Base-by-base conservation (phyloP, 2,797 vertebrate genomes). In the Anabas testudineus region DNA sequence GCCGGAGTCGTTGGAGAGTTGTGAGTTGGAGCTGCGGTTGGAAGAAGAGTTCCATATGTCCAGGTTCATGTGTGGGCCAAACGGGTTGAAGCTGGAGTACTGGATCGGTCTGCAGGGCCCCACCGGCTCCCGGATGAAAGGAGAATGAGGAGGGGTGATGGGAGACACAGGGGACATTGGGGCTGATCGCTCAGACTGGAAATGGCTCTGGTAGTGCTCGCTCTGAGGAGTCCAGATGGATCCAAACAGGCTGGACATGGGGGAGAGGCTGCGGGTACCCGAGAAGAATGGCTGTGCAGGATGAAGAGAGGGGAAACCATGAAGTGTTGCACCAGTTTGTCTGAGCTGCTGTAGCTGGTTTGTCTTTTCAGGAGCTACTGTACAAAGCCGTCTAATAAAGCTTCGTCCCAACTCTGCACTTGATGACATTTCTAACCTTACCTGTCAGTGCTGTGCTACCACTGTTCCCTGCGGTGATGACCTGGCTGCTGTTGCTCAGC, bases 141-240 rank as follows among this genome's bases (percentile, higher is more conserved):
- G 88, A 0, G 96, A 88, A 66, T 94, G 95, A 0, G 96, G 95
- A 1, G 94, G 86, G 0, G 83, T 84, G 92, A 93, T 32, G 60
- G 94, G 89, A 1, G 95, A 92, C 72, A 96, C 94, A 0, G 97
- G 96, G 18, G 94, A 86, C 1, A 95, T 84, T 0, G 95, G 93
- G 30, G 89, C 91, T 0, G 94, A 93, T 22, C 93, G 91, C 61
- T 91, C 95, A 1, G 94, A 42, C 4, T 91, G 91, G 78, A 91
- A 91, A 86, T 96, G 96, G 80, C 86, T 96, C 81, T 96, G 97
- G 90, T 96, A 97, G 34, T 95, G 93, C 34, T 98, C 97, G 7
- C 91, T 98, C 84, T 99, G 97, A 0, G 98, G 98, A 13, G 98
- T 98, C 98, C 98, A 99, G 90, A 99, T 99, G 87, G 98, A 99